phyloP scores from a whole-genome alignment of 2,797 vertebrate genomes.

The Lateolabrax maculatus region DNA sequence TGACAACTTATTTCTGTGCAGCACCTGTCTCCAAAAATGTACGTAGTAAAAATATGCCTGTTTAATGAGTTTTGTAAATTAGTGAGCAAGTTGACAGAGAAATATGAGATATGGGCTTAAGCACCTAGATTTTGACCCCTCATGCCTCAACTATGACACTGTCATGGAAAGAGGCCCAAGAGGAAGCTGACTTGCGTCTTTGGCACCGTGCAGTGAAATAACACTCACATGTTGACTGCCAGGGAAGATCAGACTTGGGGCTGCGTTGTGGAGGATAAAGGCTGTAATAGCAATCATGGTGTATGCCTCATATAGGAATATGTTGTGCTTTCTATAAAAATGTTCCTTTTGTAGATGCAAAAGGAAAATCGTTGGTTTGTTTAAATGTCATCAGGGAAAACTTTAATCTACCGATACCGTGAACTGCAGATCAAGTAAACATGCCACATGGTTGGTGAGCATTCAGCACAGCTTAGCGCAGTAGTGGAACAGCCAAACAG shows the following conservation, averaged over 20 bases:
- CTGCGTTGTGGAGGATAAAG: constrained; percentile 3
- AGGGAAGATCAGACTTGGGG: constrained; percentile 30
- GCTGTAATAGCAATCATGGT: background rate
- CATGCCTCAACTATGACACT: constrained; percentile 54
- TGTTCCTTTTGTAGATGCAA: background rate
- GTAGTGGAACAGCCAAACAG: constrained; percentile 32
- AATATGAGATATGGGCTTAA: constrained; percentile 26
- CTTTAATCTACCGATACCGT: background rate
- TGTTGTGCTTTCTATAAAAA: background rate
- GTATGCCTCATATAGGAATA: background rate
- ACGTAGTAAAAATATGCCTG: background rate
- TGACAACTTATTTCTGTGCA: background rate
- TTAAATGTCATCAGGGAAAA: background rate
- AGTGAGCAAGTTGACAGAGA: constrained; percentile 25
- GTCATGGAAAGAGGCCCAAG: constrained; percentile 58
- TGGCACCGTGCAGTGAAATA: constrained; percentile 68
- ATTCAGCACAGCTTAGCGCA: constrained; percentile 21
- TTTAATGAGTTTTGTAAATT: constrained; percentile 30
- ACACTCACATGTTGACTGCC: constrained; percentile 59
- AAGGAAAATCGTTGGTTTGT: background rate
- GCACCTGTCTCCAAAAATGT: constrained; percentile 11
- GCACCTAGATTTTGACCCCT: constrained; percentile 48
- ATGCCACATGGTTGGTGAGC: constrained; percentile 9
- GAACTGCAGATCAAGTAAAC: constrained; percentile 21
- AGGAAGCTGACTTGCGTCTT: constrained; percentile 74